Base-by-base conservation (phyloP, 2,113 vertebrate genomes). In the Hemichromis elongatus region DNA sequence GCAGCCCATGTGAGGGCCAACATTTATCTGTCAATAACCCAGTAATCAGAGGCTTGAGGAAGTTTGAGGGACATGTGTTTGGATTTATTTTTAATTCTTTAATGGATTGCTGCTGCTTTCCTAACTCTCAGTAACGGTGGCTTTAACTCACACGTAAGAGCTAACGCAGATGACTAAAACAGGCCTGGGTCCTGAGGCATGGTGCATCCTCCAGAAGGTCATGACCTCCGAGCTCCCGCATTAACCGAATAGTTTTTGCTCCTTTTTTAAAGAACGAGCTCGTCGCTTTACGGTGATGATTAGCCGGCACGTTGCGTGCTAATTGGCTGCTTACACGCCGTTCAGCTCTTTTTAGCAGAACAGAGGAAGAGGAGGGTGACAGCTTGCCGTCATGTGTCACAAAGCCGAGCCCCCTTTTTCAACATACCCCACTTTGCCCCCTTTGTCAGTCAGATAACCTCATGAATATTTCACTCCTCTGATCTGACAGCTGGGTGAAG, bases 401-500 rank as follows among this genome's bases (percentile, higher is more conserved):
- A 84, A 84, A 86, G 80, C 63, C 81, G 10, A 61, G 24, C 68
- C 30, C 50, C 35, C 47, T 24, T 56, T 86, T 82, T 87, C 86
- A 89, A 89, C 82, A 77, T 90, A 86, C 54, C 80, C 81, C 88
- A 83, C 92, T 92, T 85, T 80, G 83, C 54, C 80, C 81, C 88
- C 92, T 92, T 95, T 94, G 92, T 94, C 94, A 95, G 95, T 93
- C 91, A 94, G 85, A 95, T 94, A 85, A 89, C 86, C 90, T 94
- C 89, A 94, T 96, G 93, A 95, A 95, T 96, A 95, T 95, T 95
- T 96, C 90, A 94, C 85, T 21, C 7, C 40, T 81, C 40, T 61
- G 70, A 81, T 92, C 57, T 87, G 86, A 87, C 8, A 16, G 37
- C 56, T 37, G 50, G 56, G 9, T n/a, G 75, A 79, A 61, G 63